Base-by-base conservation (phyloP, 1,140 invertebrate species). In the Drosophila erecta region DNA sequence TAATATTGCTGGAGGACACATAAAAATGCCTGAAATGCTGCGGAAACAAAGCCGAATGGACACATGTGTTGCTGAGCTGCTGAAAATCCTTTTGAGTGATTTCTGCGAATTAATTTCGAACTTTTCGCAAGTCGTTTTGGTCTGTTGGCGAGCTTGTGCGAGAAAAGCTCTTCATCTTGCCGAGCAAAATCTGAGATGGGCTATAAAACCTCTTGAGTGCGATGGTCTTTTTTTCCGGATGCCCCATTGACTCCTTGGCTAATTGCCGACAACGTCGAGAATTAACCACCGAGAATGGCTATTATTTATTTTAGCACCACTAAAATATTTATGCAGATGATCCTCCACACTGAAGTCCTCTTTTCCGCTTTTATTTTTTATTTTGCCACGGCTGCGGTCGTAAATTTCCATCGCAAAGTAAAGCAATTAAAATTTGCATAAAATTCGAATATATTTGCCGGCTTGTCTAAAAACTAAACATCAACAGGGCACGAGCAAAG, bases 391-490 rank as follows among this genome's bases (percentile, higher is more conserved):
- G 53, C 33, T 17, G 65, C 30, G 54, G 54, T 40, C 81, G 72
- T 77, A 85, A 86, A 86, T 81, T 81, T 70, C 41, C 67, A 64
- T 54, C 46, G 55, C 73, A 70, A 78, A 78, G 75, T 71, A 79
- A 83, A 73, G 76, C 84, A 87, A 87, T 87, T 87, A 90, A 90
- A 90, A 84, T 84, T 87, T 89, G 85, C 84, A 84, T 89, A 83
- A 70, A 89, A 73, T 78, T 79, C 76, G 53, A 66, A 87, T 83
- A 87, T 67, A 86, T 75, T 53, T 71, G 57, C 44, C 50, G 49
- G 76, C 54, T 55, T 58, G 65, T 56, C 83, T 86, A 87, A 83
- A 81, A 87, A 83, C 81, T 86, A 86, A 86, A 76, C 79, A 81
- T 64, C 79, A 81, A 53, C 57, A 74, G 49, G 57, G 60, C 37